Evolutionary conservation across 2,797 vertebrate genomes (phyloP), one percentile per base, ranked within the genome.

Genomic region (Acrossocheilus wenchowensis): DNA sequence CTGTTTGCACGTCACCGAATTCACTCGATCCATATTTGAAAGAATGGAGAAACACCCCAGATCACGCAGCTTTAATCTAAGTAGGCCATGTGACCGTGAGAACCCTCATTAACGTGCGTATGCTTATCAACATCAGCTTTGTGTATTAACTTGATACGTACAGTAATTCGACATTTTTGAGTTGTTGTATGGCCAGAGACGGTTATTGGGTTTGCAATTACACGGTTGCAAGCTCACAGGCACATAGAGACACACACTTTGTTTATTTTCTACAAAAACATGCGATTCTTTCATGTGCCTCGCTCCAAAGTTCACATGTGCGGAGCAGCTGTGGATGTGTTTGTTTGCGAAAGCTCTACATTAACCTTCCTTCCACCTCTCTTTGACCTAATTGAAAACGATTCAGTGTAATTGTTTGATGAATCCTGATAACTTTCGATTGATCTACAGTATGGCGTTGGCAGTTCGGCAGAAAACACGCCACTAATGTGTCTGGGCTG

Each of bases 231-330:
- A 78, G 81, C 69, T 66, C 62, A 79, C 54, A 82, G 69, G 73
- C 77, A 86, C 82, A 54, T 73, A 74, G 77, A 83, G 69, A 62
- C n/a, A 57, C 72, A 83, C 80, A 57, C 85, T 81, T 66, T 80
- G 80, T 81, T 87, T 86, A 85, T 85, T 83, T 84, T 81, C 80
- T 83, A 69, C 11, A 48, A 89, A 90, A 94, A 89, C 87, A 95
- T 94, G 95, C 94, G 93, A 95, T 94, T 95, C 94, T 94, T 95
- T 94, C 91, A 91, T 92, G 90, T 89, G 90, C 93, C 90, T 91
- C 86, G 78, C 89, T 90, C 89, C 87, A 83, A 90, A 90, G 91
- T 91, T 91, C 92, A 94, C 95, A 95, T 95, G 92, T 96, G 95
- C 88, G 88, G 87, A 73, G 86, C 94, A 95, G 92, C 94, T 96